Evolutionary conservation across 2,888 invertebrate genomes (phyloP), one percentile per base, ranked within the genome.

Genomic region (Cynaeus angustus): DNA sequence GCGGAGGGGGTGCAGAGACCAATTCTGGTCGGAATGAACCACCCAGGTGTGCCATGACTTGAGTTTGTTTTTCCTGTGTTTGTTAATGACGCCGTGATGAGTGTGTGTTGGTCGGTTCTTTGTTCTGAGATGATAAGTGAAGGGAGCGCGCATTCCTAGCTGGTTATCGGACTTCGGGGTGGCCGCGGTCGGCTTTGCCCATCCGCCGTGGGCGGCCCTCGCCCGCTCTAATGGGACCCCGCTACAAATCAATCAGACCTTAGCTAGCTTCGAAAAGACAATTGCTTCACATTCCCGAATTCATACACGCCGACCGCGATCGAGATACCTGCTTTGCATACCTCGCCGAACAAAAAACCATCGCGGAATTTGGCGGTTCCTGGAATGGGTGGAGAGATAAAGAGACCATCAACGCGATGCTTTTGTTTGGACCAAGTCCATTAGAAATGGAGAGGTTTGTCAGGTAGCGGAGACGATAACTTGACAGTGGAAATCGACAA

Each of bases 11-110:
- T 26, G 61, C 48, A 37, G 61, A 46, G 48, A 37, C 50, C 61
- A 37, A 38, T 37, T 50, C 61, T 50, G 61, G 52, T 46, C 68
- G 68, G 68, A 68, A 68, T 68, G 80, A 80, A 78, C 84, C 84
- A 84, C 84, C 84, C 84, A 84, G 84, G 84, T 84, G 84, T 82
- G 79, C 83, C 81, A 80, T 81, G 79, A 80, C 79, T 76, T 73
- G 81, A 82, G 83, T 83, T 83, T 83, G 83, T 83, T 84, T 83
- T 83, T 83, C 83, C 83, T 82, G 82, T 83, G 84, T 84, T 83
- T 84, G 83, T 84, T 85, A 84, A 85, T 84, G 84, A 83, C 83
- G 82, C 80, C 79, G 83, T 82, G 84, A 84, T 84, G 84, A 83
- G 84, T 83, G 83, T 83, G 74, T 71, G 82, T 80, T 80, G 81